A percentile compares a stretch with the other conserved stretches of the same genome.
Evolutionary conservation across 2,888 invertebrate genomes (phyloP).

Genomic region (Calliopum simillimum): DNA sequence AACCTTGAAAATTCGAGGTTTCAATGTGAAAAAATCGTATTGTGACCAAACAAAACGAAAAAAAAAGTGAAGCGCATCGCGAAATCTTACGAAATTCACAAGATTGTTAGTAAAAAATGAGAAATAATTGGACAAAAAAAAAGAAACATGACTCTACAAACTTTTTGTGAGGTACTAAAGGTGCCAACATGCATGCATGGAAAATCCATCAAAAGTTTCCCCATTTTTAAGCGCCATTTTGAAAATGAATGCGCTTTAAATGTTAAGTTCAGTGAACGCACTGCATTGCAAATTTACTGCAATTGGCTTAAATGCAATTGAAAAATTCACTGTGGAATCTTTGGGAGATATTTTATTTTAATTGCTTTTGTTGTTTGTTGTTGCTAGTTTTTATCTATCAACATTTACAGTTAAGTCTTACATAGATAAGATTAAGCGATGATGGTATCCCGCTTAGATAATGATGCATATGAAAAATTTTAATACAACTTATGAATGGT

Average conservation of each 20-base stretch:
- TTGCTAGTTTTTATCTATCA: too few species aligned
- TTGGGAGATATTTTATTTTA: too few species aligned
- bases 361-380: too few species aligned
- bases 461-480: too few species aligned
- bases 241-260: not conserved
- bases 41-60: not conserved
- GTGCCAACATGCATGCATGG: not conserved
- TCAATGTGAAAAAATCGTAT: conserved; percentile 14
- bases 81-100: conserved; percentile 28
- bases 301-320: conserved; percentile 6
- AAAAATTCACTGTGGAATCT: not conserved
- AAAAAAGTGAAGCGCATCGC: conserved; percentile 20
- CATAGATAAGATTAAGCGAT: too few species aligned
- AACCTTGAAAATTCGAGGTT: conserved; percentile 38
- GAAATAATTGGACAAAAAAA: not conserved
- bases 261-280: conserved; percentile 31
- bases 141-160: not conserved
- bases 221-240: conserved; percentile 21
- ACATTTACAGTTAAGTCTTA: too few species aligned
- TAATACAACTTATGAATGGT: too few species aligned
- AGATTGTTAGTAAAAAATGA: conserved; percentile 7
- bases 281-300: not conserved
- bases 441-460: too few species aligned
- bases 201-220: conserved; percentile 9
- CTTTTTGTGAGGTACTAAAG: not conserved